These are phyloP conservation scores for Phyllostomus discolor DNA, from an alignment of 2,113 vertebrate genomes.

Conservation along the genomic window DNA sequence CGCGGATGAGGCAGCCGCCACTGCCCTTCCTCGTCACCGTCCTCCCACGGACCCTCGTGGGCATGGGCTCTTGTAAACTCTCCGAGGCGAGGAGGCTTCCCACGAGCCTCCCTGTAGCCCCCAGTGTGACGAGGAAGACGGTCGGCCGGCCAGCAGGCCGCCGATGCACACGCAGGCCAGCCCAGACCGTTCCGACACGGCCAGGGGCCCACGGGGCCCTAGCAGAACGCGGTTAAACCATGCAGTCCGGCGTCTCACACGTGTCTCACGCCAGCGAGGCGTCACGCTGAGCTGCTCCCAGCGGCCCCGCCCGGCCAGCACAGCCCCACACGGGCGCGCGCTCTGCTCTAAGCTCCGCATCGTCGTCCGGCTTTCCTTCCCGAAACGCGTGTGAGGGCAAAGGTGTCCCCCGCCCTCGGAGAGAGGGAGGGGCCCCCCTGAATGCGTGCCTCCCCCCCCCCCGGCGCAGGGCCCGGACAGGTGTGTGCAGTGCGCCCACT, in stretches of 20 bases:
- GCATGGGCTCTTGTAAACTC: neutral
- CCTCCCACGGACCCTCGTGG: neutral
- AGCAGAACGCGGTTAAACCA: neutral
- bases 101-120: too few relatives aligned
- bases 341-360: neutral
- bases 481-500: constrained; percentile 87
- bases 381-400: neutral
- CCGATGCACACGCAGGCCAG: neutral
- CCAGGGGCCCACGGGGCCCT: neutral
- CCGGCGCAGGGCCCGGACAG: constrained; percentile 84
- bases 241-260: accelerated
- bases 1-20: accelerated
- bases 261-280: neutral
- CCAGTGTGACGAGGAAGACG: neutral
- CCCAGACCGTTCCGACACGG: neutral
- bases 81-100: neutral
- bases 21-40: neutral
- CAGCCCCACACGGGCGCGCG: neutral
- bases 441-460: neutral
- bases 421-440: accelerated
- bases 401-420: neutral
- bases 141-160: neutral
- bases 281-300: accelerated
- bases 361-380: neutral
- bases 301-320: neutral